Conservation (phyloP, 1,140 invertebrate species). For the Meloidogyne hapla region DNA sequence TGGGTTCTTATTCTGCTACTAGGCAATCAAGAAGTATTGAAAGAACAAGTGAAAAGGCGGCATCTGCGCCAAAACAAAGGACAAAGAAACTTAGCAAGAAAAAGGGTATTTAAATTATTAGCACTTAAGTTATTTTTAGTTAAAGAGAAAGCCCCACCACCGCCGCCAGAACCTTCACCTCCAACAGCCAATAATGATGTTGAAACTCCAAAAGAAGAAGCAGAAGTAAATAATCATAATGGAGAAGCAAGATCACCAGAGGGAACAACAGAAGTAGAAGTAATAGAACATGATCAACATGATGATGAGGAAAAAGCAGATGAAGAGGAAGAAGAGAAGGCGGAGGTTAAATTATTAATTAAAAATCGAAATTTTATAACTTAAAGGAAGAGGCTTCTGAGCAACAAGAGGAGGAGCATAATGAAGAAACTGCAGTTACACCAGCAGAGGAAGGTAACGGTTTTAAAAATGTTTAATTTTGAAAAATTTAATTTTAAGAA, state of each 20-base stretch:
- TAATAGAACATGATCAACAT: background rate
- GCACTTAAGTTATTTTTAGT: background rate
- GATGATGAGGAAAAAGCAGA: slow-evolving; percentile 3
- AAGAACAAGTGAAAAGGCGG: background rate
- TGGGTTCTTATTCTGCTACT: slow-evolving; percentile 2
- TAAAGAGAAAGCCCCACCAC: background rate
- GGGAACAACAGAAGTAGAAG: background rate
- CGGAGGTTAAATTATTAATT: background rate
- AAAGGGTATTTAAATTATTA: background rate
- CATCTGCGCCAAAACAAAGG: slow-evolving; percentile 11
- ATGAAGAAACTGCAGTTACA: background rate
- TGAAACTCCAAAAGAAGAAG: background rate
- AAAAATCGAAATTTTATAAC: background rate
- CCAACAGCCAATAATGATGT: slow-evolving; percentile 2
- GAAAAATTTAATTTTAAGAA: background rate
- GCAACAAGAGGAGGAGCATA: slow-evolving; percentile 8
- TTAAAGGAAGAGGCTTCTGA: background rate
- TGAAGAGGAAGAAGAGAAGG: background rate
- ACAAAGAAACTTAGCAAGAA: slow-evolving; percentile 12
- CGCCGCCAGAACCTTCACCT: background rate
- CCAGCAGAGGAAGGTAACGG: background rate
- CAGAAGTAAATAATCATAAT: background rate
- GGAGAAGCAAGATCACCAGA: background rate
- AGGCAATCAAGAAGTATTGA: slow-evolving; percentile 15
- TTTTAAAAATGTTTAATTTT: background rate